phyloP scores from a whole-genome alignment of 1,140 invertebrate genomes.

The Protaetia brevitarsis region DNA sequence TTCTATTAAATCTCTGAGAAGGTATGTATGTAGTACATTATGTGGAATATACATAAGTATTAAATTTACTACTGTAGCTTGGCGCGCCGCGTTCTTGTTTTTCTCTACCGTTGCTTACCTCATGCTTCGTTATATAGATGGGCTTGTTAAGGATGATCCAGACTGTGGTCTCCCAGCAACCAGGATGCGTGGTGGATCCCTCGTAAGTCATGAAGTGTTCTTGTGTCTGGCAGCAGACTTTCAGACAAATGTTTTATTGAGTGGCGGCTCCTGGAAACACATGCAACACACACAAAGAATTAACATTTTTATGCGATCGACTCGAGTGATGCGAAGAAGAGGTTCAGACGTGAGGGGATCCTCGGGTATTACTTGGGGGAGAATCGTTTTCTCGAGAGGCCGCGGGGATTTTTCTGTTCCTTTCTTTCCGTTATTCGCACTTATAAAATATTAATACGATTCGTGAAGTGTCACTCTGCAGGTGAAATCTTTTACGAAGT shows the following conservation, averaged over 20 bases:
- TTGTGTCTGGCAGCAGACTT: slow-evolving; percentile 80
- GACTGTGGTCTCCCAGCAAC: slow-evolving; percentile 88
- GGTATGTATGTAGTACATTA: neutral
- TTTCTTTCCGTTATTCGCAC: too few relatives aligned
- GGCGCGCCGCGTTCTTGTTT: neutral
- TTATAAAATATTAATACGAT: too few relatives aligned
- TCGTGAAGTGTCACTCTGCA: too few relatives aligned
- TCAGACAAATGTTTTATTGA: slow-evolving; percentile 80
- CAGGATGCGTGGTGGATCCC: slow-evolving; percentile 93
- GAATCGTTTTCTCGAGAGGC: neutral
- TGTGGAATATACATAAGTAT: neutral
- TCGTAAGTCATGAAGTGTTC: slow-evolving; percentile 96
- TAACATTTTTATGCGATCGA: neutral
- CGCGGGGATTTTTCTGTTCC: too few relatives aligned
- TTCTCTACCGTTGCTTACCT: slow-evolving; percentile 55
- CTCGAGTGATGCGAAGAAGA: neutral
- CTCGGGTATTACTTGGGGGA: neutral
- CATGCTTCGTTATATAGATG: slow-evolving; percentile 90
- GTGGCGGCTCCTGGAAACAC: slow-evolving; percentile 65
- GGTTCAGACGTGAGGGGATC: neutral
- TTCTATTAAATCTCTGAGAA: neutral
- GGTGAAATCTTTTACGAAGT: too few relatives aligned
- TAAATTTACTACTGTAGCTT: slow-evolving; percentile 18
- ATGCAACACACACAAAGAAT: neutral
- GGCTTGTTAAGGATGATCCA: slow-evolving; percentile 97